Conservation (phyloP, 2,797 vertebrate species). For the Pipistrellus nathusii region DNA sequence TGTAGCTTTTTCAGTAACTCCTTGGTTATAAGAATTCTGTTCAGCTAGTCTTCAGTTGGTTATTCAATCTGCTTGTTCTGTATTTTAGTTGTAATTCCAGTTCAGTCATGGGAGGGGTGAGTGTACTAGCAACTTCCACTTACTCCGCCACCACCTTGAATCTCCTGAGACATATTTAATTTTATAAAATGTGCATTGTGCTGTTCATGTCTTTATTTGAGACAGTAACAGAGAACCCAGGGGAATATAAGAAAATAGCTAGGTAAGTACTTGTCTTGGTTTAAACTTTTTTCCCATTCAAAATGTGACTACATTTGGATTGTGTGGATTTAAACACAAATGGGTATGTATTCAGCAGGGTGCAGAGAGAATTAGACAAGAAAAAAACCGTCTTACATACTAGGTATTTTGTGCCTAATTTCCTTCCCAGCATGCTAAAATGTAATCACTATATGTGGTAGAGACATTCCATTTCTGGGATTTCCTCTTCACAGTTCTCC, state of each 20-base stretch:
- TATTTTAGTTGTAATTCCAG: background rate
- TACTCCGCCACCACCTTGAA: background rate
- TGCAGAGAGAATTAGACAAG: background rate
- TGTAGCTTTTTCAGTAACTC: background rate
- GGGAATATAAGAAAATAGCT: conserved; percentile 39
- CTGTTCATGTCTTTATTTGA: conserved; percentile 51
- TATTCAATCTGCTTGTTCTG: background rate
- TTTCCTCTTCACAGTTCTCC: background rate
- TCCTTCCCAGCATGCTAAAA: conserved; percentile 68
- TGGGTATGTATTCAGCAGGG: background rate
- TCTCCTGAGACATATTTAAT: conserved; percentile 18
- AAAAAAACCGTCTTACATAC: conserved; percentile 46
- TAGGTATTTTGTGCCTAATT: conserved; percentile 68
- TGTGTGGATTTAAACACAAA: background rate
- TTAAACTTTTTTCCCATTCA: conserved; percentile 35
- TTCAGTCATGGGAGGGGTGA: background rate
- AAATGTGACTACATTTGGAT: background rate
- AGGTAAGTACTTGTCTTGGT: conserved; percentile 22
- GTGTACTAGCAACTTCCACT: background rate
- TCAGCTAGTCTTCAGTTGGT: background rate
- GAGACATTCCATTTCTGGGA: background rate
- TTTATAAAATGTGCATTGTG: conserved; percentile 25
- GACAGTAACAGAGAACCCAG: background rate
- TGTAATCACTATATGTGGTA: conserved; percentile 57
- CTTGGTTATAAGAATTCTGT: background rate